A percentile compares a stretch with the other conserved stretches of the same genome.
These are phyloP conservation scores for Frieseomelitta varia DNA, from an alignment of 1,140 invertebrate species.

Conservation along the genomic window DNA sequence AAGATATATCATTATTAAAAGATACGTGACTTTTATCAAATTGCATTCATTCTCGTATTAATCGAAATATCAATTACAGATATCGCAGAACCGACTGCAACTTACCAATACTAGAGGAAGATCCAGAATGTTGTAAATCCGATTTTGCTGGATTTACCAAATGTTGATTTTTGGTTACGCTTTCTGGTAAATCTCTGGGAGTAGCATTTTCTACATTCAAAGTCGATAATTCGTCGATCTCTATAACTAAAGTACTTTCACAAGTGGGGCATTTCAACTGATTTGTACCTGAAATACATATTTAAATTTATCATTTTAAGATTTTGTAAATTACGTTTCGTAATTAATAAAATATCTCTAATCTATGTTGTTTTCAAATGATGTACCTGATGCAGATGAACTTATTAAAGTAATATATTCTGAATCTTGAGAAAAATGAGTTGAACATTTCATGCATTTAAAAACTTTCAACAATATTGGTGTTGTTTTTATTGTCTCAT, in stretches of 20 bases:
- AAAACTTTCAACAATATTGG: slow-evolving; percentile 82
- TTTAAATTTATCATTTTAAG: neutral
- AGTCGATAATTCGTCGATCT: slow-evolving; percentile 77
- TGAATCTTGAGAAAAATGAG: slow-evolving; percentile 83
- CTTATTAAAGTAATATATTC: slow-evolving; percentile 70
- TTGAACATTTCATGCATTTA: slow-evolving; percentile 85
- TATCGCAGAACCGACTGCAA: slow-evolving; percentile 24
- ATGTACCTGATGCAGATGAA: slow-evolving; percentile 61
- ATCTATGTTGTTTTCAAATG: neutral
- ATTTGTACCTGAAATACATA: slow-evolving; percentile 66
- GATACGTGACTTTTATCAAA: neutral
- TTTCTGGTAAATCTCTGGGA: neutral
- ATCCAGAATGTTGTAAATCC: slow-evolving; percentile 74
- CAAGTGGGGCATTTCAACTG: slow-evolving; percentile 84
- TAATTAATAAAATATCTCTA: slow-evolving; percentile 1
- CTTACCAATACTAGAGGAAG: slow-evolving; percentile 79
- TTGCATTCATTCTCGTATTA: neutral
- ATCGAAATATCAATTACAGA: neutral
- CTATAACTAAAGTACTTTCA: slow-evolving; percentile 83
- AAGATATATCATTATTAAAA: slow-evolving; percentile 6
- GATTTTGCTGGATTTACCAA: slow-evolving; percentile 32
- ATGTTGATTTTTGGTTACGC: slow-evolving; percentile 38
- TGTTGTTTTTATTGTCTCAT: slow-evolving; percentile 80
- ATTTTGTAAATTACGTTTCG: neutral
- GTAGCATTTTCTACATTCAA: slow-evolving; percentile 55